These are phyloP conservation scores for Drosophila villosipedis DNA, from an alignment of 2,888 invertebrate species.

Conservation along the genomic window DNA sequence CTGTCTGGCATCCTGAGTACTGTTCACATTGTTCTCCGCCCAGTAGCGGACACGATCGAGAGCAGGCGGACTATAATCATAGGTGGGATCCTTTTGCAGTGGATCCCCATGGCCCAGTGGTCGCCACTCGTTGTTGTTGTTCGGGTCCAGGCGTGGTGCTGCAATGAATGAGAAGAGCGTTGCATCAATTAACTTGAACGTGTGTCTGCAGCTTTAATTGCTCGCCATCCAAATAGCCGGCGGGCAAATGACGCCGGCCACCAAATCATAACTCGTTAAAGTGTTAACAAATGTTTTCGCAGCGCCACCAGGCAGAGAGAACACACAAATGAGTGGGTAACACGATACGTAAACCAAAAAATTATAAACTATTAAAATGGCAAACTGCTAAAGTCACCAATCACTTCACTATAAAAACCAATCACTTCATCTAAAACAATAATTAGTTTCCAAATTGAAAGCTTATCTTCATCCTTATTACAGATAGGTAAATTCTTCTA, in stretches of 20 bases:
- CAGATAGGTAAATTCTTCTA: neutral
- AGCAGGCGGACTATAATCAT: conserved; percentile 93
- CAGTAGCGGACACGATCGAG: conserved; percentile 92
- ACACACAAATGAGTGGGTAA: conserved; percentile 8
- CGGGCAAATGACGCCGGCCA: neutral
- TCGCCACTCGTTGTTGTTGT: conserved; percentile 92
- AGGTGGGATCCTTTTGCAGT: conserved; percentile 93
- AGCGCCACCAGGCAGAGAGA: conserved; percentile 41
- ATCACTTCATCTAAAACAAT: neutral
- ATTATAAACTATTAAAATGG: neutral
- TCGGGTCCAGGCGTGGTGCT: conserved; percentile 90
- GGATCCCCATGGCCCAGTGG: conserved; percentile 93
- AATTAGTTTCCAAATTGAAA: neutral
- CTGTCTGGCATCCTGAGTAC: conserved; percentile 56
- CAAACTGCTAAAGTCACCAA: neutral
- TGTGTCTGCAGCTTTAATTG: conserved; percentile 63
- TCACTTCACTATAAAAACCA: neutral
- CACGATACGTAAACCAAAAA: neutral
- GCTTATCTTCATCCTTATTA: neutral
- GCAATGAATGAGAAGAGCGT: conserved; percentile 31
- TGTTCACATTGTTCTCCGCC: conserved; percentile 86
- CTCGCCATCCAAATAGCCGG: conserved; percentile 24
- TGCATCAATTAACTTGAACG: conserved; percentile 45
- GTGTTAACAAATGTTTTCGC: conserved; percentile 83
- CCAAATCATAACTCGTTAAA: conserved; percentile 80